Evolutionary conservation across 1,140 invertebrate genomes (phyloP), one percentile per base, ranked within the genome.

Genomic region (Nixonia krombeini): DNA sequence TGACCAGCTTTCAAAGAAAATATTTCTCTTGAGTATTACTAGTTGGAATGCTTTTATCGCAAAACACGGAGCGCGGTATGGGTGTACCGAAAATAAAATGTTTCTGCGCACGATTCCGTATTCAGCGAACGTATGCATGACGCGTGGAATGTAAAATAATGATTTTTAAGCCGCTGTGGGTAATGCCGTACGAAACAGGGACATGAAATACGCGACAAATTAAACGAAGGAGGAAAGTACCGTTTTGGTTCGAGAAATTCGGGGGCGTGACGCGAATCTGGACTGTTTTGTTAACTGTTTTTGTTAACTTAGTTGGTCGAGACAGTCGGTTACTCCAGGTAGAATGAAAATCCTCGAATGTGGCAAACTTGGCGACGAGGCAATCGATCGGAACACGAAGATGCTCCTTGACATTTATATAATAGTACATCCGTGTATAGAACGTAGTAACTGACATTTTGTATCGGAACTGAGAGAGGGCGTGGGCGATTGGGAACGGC

Each of bases 401-500:
- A 52, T 58, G 21, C 37, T 56, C 46, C 13, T 21, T 42, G 50
- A 53, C 47, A 57, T 58, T 55, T 57, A 25, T 58, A 46, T n/a
- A n/a, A n/a, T n/a, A n/a, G n/a, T n/a, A n/a, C n/a, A n/a, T 50
- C 47, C 45, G 46, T 63, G 31, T 59, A 42, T 58, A 50, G 53
- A 38, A 23, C 45, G 33, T 9, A 33, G 52, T 53, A 58, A 46
- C 21, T 65, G 47, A 70, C 66, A 62, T 73, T 69, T 75, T 75
- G 68, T 72, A 71, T 65, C 56, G 70, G 59, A 50, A 47, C 25
- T 58, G 29, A 21, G 38, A 64, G 31, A n/a, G 45, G 58, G 46
- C 65, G 73, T 71, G 69, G 72, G 68, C 62, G 68, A 75, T 75
- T 64, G 26, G 40, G 47, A 53, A 62, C 56, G 57, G 47, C 50